These are phyloP conservation scores for Oscheius sp. DNA, from an alignment of 2,888 invertebrate genomes.

Conservation along the genomic window DNA sequence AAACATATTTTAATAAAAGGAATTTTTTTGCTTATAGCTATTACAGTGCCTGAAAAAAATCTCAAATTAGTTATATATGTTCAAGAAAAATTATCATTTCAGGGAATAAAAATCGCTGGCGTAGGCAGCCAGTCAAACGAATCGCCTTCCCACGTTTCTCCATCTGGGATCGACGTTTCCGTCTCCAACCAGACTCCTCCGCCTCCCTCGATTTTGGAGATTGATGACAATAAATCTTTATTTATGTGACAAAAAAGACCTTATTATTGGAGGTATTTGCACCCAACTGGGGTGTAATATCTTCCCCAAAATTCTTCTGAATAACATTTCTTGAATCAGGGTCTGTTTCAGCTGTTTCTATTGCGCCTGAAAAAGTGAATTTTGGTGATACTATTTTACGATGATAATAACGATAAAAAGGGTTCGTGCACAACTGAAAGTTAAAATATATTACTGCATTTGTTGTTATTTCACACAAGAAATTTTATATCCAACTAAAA, in stretches of 20 bases:
- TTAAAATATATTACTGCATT: no score
- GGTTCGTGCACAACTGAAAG: background rate
- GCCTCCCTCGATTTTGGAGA: no score
- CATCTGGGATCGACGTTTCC: background rate
- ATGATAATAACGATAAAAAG: background rate
- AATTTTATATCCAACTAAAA: no score
- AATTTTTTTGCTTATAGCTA: no score
- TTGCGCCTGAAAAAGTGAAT: no score
- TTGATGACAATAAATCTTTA: background rate
- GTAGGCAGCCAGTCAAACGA: background rate
- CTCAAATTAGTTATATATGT: no score
- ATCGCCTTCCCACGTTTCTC: conserved; percentile 12
- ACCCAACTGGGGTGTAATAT: background rate
- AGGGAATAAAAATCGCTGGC: conserved; percentile 11
- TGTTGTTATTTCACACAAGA: no score
- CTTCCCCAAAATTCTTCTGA: conserved; percentile 17
- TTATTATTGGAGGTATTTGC: conserved; percentile 11
- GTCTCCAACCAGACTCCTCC: background rate
- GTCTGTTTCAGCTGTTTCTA: background rate
- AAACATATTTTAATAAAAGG: no score
- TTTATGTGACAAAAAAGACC: conserved; percentile 18
- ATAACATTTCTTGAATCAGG: conserved; percentile 9
- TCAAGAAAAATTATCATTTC: background rate
- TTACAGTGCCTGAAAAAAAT: no score
- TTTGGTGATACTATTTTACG: background rate